Evolutionary conservation across 2,888 invertebrate species (phyloP), one percentile per base, ranked within the genome.

Genomic region (Caenorhabditis becei): DNA sequence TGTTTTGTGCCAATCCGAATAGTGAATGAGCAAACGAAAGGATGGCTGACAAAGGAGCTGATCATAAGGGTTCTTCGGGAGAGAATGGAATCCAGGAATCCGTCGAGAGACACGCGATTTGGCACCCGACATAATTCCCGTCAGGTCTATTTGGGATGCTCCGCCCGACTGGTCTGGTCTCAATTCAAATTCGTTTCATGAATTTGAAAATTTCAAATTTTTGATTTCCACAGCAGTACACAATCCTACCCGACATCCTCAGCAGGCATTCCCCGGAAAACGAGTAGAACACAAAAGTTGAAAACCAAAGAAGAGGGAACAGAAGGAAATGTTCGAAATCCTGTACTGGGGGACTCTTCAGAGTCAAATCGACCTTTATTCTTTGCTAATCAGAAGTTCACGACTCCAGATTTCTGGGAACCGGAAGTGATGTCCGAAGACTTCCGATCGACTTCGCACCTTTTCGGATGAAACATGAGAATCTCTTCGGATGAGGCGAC

Each of bases 361-460:
- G 5, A 7, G 5, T 7, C 11, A 51, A 51, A 24, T 23, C 14
- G 26, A 28, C 5, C 32, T 32, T 26, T 2, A 10, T 35, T 20
- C 11, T 37, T n/a, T 14, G 11, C 26, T 28, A 26, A 54, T 54
- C 54, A 35, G 35, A 35, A 58, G 58, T 58, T 58, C 58, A 58
- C 1, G 28, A 20, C n/a, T 11, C 18, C 16, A 26, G 24, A 18
- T 41, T 66, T 35, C 54, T 37, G 28, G 8, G 51, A 70, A 70
- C 51, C 61, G 70, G 70, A 70, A 70, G 70, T 70, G 59, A 59
- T 59, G 69, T n/a, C 18, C 18, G 35, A 14, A 49, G 26, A 51
- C 70, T 70, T 70, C 70, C 61, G 61, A 70, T 70, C 53, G 61
- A 53, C 71, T 63, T 56, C 16, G 26, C 56, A 28, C 26, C 3